These are phyloP conservation scores for Dorcus hopei DNA, from an alignment of 2,888 invertebrate genomes.

Conservation along the genomic window DNA sequence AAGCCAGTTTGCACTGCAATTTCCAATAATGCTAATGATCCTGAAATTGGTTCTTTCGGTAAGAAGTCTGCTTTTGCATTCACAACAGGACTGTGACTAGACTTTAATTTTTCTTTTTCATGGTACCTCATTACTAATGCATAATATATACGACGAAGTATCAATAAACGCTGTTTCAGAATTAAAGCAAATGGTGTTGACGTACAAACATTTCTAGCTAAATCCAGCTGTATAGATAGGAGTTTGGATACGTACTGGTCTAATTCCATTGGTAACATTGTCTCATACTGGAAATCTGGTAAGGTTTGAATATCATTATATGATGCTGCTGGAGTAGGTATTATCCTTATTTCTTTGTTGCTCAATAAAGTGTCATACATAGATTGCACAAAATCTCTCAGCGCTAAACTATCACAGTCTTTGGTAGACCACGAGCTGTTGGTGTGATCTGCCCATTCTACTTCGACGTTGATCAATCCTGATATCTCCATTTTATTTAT, in stretches of 20 bases:
- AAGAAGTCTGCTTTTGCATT: conserved; percentile 14
- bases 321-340: conserved; percentile 37
- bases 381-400: conserved; percentile 52
- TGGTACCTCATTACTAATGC: conserved; percentile 57
- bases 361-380: conserved; percentile 55
- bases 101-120: conserved; percentile 45
- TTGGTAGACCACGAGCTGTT: conserved; percentile 59
- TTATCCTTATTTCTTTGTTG: conserved; percentile 52
- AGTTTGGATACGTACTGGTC: conserved; percentile 54
- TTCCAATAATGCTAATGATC: conserved; percentile 57
- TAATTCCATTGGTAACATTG: conserved; percentile 50
- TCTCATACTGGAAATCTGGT: conserved; percentile 57
- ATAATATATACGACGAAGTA: conserved; percentile 57
- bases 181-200: conserved; percentile 58
- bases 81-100: conserved; percentile 14
- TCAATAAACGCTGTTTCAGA: conserved; percentile 54
- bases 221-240: conserved; percentile 53
- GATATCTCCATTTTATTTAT: background rate
- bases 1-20: conserved; percentile 61
- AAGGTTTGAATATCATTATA: conserved; percentile 46
- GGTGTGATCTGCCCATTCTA: conserved; percentile 57
- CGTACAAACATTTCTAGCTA: conserved; percentile 55
- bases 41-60: conserved; percentile 34
- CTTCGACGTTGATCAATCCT: conserved; percentile 27
- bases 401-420: conserved; percentile 55